A percentile compares a stretch with the other conserved stretches of the same genome.
phyloP scores from a whole-genome alignment of 2,113 vertebrate species.

The Hassar affinis region DNA sequence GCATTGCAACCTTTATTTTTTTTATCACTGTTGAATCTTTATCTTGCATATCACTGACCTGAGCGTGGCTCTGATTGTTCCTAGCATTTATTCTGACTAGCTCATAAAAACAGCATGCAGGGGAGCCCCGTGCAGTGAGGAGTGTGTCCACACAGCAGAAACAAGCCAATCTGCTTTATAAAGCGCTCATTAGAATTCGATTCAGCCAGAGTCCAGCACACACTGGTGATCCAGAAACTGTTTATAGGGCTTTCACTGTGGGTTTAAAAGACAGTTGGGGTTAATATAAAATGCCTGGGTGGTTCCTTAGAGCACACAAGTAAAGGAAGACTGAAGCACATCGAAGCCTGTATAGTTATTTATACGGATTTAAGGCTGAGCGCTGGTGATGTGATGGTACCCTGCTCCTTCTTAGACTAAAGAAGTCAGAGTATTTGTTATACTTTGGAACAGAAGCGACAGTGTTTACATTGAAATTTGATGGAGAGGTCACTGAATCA shows the following conservation, averaged over 20 bases:
- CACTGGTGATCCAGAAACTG: conserved; percentile 33
- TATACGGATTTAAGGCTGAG: not conserved
- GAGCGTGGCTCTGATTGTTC: not conserved
- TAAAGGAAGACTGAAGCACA: not conserved
- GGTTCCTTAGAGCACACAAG: not conserved
- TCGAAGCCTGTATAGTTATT: not conserved
- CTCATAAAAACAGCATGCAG: conserved; percentile 23
- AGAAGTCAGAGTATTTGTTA: conserved; percentile 44
- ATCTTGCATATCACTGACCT: conserved; percentile 17
- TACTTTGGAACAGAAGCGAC: conserved; percentile 46
- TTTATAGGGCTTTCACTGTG: conserved; percentile 21
- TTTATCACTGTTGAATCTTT: conserved; percentile 24
- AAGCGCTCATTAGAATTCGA: conserved; percentile 57
- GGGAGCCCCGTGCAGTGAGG: conserved; percentile 6
- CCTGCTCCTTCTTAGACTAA: conserved; percentile 44
- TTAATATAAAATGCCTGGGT: conserved; percentile 7
- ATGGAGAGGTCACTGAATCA: conserved; percentile 47
- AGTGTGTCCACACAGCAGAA: conserved; percentile 30
- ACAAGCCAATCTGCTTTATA: conserved; percentile 36
- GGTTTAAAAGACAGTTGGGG: not conserved
- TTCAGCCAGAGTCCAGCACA: conserved; percentile 37
- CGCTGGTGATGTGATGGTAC: conserved; percentile 19
- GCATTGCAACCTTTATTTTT: conserved; percentile 1
- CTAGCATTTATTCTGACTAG: conserved; percentile 21
- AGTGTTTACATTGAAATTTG: conserved; percentile 50